These are phyloP conservation scores for Caenorhabditis macrosperma DNA, from an alignment of 2,888 invertebrate genomes.

Conservation along the genomic window DNA sequence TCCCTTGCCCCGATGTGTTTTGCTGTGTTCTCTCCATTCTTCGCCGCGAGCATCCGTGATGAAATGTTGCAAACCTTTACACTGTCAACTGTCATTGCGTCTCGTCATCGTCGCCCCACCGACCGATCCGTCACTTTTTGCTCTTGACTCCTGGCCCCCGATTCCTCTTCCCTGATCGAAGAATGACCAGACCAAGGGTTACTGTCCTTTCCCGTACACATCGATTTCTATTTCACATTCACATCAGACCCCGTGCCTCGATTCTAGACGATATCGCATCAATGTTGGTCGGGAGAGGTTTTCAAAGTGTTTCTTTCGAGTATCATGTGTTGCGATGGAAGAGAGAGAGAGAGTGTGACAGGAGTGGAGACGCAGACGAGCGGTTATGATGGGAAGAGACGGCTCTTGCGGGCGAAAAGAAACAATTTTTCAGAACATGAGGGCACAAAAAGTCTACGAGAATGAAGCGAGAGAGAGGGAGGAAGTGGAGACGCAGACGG, in stretches of 20 bases:
- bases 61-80: constrained; percentile 54
- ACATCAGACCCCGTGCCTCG: background rate
- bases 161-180: constrained; percentile 1
- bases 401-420: constrained; percentile 8
- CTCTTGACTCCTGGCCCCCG: background rate
- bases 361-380: constrained; percentile 22
- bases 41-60: constrained; percentile 8
- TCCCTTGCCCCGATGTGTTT: constrained; percentile 5
- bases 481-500: constrained; percentile 7
- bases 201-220: background rate
- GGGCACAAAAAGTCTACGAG: background rate
- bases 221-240: background rate
- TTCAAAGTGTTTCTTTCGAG: constrained; percentile 17
- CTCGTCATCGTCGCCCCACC: constrained; percentile 13
- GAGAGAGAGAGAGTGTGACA: background rate
- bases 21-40: constrained; percentile 20
- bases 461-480: background rate
- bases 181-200: constrained; percentile 19
- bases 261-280: background rate
- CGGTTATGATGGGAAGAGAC: constrained; percentile 45
- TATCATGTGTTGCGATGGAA: constrained; percentile 41
- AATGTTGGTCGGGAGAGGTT: no score
- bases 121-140: constrained; percentile 44
- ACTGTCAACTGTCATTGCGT: constrained; percentile 46
- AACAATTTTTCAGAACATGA: constrained; percentile 29